phyloP scores from a whole-genome alignment of 2,113 vertebrate genomes.

The Phrynosoma blainvillii region DNA sequence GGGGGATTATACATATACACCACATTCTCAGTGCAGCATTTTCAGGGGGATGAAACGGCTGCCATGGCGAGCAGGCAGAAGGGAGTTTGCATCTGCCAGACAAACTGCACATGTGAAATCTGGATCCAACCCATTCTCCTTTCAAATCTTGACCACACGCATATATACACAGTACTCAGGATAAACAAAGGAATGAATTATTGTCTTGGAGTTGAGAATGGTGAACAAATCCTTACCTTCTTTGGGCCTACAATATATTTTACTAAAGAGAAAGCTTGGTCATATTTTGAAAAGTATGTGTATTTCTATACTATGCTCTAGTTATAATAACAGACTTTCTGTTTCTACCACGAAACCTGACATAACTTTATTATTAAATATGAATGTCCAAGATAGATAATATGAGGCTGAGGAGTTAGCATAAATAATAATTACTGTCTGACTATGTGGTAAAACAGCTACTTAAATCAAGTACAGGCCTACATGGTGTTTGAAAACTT shows the following conservation, averaged over 20 bases:
- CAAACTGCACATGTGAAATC: not conserved
- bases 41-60: not conserved
- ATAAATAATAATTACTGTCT: not conserved
- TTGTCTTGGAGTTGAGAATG: not conserved
- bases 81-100: not conserved
- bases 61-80: not conserved
- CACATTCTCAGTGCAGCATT: not conserved
- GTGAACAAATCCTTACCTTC: not conserved
- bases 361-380: not conserved
- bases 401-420: not conserved
- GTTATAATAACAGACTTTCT: not conserved
- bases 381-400: not conserved
- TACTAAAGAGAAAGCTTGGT: not conserved
- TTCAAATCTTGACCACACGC: not conserved
- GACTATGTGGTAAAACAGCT: no score
- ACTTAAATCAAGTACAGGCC: not conserved
- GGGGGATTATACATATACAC: not conserved
- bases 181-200: not conserved
- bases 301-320: not conserved
- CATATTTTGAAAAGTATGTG: not conserved
- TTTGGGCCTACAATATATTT: not conserved
- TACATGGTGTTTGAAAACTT: not conserved
- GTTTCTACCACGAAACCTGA: not conserved
- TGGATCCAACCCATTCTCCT: not conserved
- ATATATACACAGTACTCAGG: not conserved